Evolutionary conservation across 2,888 invertebrate genomes (phyloP).

Genomic region (Miltochrista miniata): DNA sequence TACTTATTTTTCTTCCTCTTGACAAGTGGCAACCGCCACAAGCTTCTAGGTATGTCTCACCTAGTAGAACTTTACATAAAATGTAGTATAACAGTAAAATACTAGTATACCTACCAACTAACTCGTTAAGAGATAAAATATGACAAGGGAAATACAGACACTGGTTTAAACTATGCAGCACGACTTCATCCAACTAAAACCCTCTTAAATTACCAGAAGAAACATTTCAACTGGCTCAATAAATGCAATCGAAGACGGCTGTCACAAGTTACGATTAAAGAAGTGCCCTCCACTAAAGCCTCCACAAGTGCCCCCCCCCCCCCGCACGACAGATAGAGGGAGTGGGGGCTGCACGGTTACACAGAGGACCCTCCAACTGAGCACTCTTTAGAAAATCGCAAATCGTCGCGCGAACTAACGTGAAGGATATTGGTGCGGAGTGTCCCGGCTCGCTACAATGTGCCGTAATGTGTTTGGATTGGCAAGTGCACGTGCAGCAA

Average conservation of each 20-base stretch:
- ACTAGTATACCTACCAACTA: too few relatives aligned
- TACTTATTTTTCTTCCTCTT: too few relatives aligned
- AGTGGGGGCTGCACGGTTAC: constrained; percentile 50
- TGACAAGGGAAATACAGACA: too few relatives aligned
- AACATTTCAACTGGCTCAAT: constrained; percentile 25
- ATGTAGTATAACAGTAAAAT: too few relatives aligned
- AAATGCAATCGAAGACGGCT: constrained; percentile 31
- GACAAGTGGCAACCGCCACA: too few relatives aligned
- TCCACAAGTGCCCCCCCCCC: constrained; percentile 27
- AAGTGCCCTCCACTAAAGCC: constrained; percentile 34
- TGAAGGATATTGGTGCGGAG: constrained; percentile 28
- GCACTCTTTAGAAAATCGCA: constrained; percentile 67
- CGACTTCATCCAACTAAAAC: neutral
- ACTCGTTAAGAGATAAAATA: too few relatives aligned
- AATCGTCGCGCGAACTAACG: constrained; percentile 43
- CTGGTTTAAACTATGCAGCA: neutral
- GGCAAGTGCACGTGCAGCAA: neutral
- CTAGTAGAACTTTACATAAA: too few relatives aligned
- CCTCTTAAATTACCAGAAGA: neutral
- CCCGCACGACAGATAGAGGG: constrained; percentile 13
- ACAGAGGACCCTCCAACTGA: constrained; percentile 61
- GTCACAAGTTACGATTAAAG: constrained; percentile 40
- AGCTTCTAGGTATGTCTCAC: too few relatives aligned
- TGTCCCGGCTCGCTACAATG: constrained; percentile 14
- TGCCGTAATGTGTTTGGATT: constrained; percentile 4